Base-by-base conservation (phyloP, 2,113 vertebrate genomes). In the Platysteira castanea region DNA sequence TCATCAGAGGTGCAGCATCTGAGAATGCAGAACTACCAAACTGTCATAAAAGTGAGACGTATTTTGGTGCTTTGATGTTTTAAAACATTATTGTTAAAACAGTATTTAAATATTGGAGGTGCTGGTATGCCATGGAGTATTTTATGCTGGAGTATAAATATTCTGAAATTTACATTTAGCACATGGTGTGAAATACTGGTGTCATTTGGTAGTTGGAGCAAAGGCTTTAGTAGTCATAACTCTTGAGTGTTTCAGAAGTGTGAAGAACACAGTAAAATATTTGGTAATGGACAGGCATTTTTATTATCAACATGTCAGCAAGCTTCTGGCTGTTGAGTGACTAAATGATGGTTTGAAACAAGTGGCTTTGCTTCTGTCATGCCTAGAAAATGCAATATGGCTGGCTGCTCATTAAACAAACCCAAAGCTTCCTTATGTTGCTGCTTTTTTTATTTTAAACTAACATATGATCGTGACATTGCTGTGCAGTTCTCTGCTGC, bases 401-500 rank as follows among this genome's bases (percentile, higher is more conserved):
- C 96, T 97, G 91, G 94, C 97, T 97, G 96, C 96, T 96, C 93
- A 73, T 95, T 53, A 93, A 96, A 92, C 77, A 92, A 63, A 67
- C 53, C 77, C 85, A 89, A 87, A 84, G 88, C 97, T 97, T 92
- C 92, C 96, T 91, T 96, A 87, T 94, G 9, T 97, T 96, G 92
- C 81, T 73, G 92, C 96, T 88, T 89, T 95, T 87, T 87, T 94
- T 92, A 52, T 96, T 96, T 97, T 96, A 87, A 97, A 95, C 96
- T 96, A 98, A 97, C 94, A 94, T 96, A 84, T 97, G 84, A 98
- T 97, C 96, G 37, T 97, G 94, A 97, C 98, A 94, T 98, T 98
- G 96, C 97, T 97, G 95, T 98, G 97, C 98, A 98, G 97, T 98
- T 97, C 97, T 98, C 97, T 97, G 97, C 98, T 98, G 97, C 97